Evolutionary conservation across 2,888 invertebrate species (phyloP), one percentile per base, ranked within the genome.

Genomic region (Hydraecia micacea): DNA sequence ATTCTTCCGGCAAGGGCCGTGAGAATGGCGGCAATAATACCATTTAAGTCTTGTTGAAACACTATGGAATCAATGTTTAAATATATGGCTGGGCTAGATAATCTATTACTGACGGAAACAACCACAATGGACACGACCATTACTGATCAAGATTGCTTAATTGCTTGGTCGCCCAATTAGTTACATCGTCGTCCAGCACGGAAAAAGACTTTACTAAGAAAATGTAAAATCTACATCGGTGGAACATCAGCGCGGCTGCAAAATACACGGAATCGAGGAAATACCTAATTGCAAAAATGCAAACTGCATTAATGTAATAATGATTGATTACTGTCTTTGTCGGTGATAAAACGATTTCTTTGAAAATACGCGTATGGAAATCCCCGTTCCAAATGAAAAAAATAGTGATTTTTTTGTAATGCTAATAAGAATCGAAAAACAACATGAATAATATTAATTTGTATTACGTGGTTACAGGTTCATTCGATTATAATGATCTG

Each of bases 1-100:
- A 84, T 84, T 89, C 92, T 91, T 92, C 92, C 92, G 91, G 86
- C 87, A 88, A 86, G 81, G 84, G 81, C 83, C 89, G 89, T 90
- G 91, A 88, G 90, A 90, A 89, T 79, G 63, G 68, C 86, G 81
- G 75, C 84, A 87, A 83, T 89, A 86, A 79, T 87, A 81, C 88
- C 85, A 80, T 86, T 81, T 83, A 86, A 75, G 81, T 78, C 55
- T 66, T 78, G 62, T 80, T 62, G 55, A 80, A 85, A 85, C 77
- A 67, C 77, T 84, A 75, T 80, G 80, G 73, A 78, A 79, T 70
- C 83, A 39, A 83, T 76, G 63, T 73, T 79, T 70, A 82, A 86
- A 84, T 86, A 76, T 85, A 81, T 76, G 36, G 66, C 46, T 25
- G n/a, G 55, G 75, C 71, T 69, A 42, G 32, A 67, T 73, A 81